Evolutionary conservation across 2,797 vertebrate genomes (phyloP).

Genomic region (Hypotaenidia okinawae): DNA sequence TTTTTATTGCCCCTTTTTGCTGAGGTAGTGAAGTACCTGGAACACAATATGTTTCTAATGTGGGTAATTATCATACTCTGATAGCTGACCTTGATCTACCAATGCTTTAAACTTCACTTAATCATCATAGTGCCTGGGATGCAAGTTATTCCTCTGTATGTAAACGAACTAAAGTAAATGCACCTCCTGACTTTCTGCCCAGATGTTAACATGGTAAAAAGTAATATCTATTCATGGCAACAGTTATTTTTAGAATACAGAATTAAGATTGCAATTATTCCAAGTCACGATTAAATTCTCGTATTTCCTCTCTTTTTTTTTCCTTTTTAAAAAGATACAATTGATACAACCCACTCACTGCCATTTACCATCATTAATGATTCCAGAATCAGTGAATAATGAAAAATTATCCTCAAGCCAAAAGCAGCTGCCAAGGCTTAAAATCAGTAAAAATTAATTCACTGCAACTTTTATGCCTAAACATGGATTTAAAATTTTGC

Average conservation of each 20-base stretch:
- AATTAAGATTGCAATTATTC: conserved; percentile 6
- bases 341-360: conserved; percentile 43
- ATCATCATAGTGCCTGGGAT: not conserved
- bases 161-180: not conserved
- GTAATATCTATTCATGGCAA: conserved; percentile 15
- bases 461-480: not conserved
- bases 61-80: not conserved
- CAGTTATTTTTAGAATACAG: conserved; percentile 36
- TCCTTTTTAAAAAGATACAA: not conserved
- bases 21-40: not conserved
- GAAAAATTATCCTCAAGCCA: conserved; percentile 28
- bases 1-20: not conserved
- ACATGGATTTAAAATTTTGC: not conserved
- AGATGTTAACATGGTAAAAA: not conserved
- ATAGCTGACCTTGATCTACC: not conserved
- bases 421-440: conserved; percentile 14
- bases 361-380: conserved; percentile 47
- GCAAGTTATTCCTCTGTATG: not conserved
- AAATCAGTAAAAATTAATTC: not conserved
- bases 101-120: not conserved
- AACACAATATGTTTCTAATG: not conserved
- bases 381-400: conserved; percentile 40
- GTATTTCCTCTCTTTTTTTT: not conserved
- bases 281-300: conserved; percentile 43
- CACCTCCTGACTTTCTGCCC: conserved; percentile 2